Conservation (phyloP, 1,140 invertebrate genomes). For the Lanistes nyassanus region DNA sequence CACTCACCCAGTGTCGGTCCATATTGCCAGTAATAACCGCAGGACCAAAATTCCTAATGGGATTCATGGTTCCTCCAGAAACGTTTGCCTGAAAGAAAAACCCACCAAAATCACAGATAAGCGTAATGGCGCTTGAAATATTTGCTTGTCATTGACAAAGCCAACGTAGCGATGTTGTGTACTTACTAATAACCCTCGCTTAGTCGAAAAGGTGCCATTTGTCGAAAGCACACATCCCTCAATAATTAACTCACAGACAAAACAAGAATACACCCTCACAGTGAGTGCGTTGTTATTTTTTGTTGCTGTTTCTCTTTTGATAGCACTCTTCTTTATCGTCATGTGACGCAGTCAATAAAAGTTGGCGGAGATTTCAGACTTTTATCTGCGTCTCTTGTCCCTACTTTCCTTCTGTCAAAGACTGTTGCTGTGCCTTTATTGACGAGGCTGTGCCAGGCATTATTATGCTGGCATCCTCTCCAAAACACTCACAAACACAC, state of each 20-base stretch:
- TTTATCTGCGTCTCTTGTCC: too few species aligned
- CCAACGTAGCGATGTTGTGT: neutral
- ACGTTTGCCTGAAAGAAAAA: conserved; percentile 45
- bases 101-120: neutral
- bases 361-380: too few species aligned
- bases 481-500: too few species aligned
- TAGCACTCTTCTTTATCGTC: too few species aligned
- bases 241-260: neutral
- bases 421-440: too few species aligned
- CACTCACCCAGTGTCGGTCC: conserved; percentile 75
- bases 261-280: neutral
- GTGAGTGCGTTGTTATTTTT: too few species aligned
- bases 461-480: too few species aligned
- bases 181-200: neutral
- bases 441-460: too few species aligned
- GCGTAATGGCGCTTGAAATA: neutral
- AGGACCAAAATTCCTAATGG: conserved; percentile 55
- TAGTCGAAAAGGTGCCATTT: neutral
- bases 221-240: neutral
- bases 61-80: conserved; percentile 60
- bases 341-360: too few species aligned
- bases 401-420: too few species aligned
- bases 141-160: neutral
- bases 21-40: conserved; percentile 76
- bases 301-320: too few species aligned